Conservation (phyloP, 2,113 vertebrate species). For the Lepidothrix coronata region DNA sequence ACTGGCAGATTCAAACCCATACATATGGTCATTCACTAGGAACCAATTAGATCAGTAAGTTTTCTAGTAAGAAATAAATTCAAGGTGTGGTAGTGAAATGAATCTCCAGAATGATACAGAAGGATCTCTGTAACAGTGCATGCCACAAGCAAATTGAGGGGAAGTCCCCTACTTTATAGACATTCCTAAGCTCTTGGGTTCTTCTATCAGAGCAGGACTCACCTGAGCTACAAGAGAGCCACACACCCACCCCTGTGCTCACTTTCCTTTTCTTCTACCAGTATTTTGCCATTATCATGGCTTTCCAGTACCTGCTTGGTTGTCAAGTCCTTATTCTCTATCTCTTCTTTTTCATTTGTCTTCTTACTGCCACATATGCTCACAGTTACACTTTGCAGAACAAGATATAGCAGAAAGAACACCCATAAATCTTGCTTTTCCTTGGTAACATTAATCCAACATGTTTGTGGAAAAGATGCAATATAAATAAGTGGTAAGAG, state of each 20-base stretch:
- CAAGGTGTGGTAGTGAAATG: not conserved
- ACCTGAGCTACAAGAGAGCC: rapidly evolving
- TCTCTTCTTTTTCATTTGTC: not conserved
- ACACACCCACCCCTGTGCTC: rapidly evolving
- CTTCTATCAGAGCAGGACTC: not conserved
- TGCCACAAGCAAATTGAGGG: not conserved
- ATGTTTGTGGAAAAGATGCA: not conserved
- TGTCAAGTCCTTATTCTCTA: not conserved
- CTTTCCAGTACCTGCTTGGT: not conserved
- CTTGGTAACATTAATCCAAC: not conserved
- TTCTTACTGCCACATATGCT: not conserved
- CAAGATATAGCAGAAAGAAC: not conserved
- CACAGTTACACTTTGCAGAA: not conserved
- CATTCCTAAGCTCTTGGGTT: not conserved
- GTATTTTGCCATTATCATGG: not conserved
- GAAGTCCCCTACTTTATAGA: not conserved
- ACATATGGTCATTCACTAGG: not conserved
- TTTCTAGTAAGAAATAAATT: not conserved
- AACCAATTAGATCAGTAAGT: not conserved
- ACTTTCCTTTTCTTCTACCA: not conserved
- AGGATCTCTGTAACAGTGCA: rapidly evolving
- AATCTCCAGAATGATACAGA: not conserved
- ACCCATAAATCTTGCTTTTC: not conserved
- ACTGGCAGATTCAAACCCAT: not conserved
- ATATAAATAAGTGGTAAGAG: not conserved